Evolutionary conservation across 2,888 invertebrate species (phyloP), one percentile per base, ranked within the genome.

Genomic region (Pseudeuparius sepicola): DNA sequence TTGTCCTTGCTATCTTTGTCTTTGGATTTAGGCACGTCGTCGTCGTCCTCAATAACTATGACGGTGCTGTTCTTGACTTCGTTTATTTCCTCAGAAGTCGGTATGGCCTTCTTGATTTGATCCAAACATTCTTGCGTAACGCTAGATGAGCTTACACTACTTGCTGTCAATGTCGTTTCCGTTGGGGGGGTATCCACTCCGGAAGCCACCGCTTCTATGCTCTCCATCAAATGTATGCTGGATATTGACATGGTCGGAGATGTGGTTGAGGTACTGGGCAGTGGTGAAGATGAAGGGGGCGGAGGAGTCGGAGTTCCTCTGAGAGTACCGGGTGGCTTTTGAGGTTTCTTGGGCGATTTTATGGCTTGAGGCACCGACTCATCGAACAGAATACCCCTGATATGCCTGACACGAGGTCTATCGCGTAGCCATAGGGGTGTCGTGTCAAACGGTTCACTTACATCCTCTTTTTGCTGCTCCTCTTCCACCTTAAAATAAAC

Each of bases 381-480:
- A 28, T 73, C 73, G 45, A 74, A 61, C 10, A 73, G 59, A 41
- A 75, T 75, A 2, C 33, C 74, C 20, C 74, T 68, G 16, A 71
- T 68, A 9, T 74, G 61, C 27, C 53, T 41, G 5, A 55, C 45
- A 13, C 69, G 57, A 1, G 65, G 66, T 57, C 68, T 67, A 43
- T 71, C 68, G 10, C 74, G 61, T 28, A 66, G 61, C 76, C 76
- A 77, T n/a, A 76, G 52, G 0, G 75, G 75, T 2, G 70, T 70
- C 2, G 70, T 71, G 44, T 71, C 71, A 41, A 70, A 68, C 1
- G 59, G 59, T 18, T 60, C 61, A 6, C 43, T 44, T 12, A 38
- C 35, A 5, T 55, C 56, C 3, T 48, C 45, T 34, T 50, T 48
- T 6, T 28, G 34, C 6, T 14, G 14, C 15, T 47, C 46, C 55